Conservation (phyloP, 1,140 invertebrate species). For the Hylyphantes graminicola region DNA sequence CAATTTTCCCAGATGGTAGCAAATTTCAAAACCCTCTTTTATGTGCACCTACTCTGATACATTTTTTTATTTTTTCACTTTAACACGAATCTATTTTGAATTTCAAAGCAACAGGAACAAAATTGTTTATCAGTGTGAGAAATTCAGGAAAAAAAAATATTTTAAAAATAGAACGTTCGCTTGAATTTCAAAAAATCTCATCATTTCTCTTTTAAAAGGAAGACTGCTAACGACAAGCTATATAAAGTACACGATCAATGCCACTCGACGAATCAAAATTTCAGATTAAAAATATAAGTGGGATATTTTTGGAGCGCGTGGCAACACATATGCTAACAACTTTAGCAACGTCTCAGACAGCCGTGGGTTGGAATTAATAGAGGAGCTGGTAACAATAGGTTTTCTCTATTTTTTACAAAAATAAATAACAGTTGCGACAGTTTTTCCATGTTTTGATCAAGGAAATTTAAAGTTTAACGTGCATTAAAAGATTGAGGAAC, state of each 20-base stretch:
- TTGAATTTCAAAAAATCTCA: neutral
- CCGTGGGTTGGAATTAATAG: conserved; percentile 24
- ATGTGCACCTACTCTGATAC: neutral
- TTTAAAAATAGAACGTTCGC: conserved; percentile 2
- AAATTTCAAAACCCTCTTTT: conserved; percentile 10
- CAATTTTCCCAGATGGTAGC: neutral
- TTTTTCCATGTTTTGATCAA: no score
- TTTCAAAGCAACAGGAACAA: conserved; percentile 27
- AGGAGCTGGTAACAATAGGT: conserved; percentile 26
- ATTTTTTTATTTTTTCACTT: conserved; percentile 13
- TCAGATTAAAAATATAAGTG: conserved; percentile 20
- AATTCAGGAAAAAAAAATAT: conserved; percentile 4
- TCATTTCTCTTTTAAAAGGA: conserved; percentile 18
- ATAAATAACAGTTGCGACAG: neutral
- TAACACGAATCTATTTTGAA: conserved; percentile 16
- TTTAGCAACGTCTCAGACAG: conserved; percentile 2
- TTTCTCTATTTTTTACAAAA: conserved; percentile 11
- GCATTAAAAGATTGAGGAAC: neutral
- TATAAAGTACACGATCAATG: conserved; percentile 12
- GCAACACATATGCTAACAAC: conserved; percentile 3
- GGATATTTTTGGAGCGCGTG: neutral
- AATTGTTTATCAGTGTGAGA: no score
- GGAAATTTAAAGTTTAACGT: no score
- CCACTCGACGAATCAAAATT: conserved; percentile 21
- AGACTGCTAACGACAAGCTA: conserved; percentile 11